These are phyloP conservation scores for Rhabdomys pumilio DNA, from an alignment of 2,797 vertebrate genomes.

Conservation along the genomic window DNA sequence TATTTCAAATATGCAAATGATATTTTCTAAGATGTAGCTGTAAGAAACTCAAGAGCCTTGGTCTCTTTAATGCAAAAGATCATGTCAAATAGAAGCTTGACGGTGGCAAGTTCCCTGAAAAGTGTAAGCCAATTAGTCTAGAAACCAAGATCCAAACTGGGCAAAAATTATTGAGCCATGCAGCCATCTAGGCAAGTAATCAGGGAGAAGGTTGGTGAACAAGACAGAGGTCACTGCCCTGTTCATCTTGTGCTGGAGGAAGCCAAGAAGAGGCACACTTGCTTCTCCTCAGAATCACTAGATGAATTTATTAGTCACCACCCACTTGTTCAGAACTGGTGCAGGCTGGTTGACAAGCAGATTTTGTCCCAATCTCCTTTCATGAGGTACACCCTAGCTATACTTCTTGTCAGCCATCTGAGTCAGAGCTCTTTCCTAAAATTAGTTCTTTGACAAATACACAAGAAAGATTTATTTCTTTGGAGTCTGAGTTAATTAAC, in stretches of 20 bases:
- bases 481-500: constrained; percentile 70
- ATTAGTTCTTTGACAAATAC: constrained; percentile 66
- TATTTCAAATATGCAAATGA: constrained; percentile 13
- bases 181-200: neutral
- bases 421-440: constrained; percentile 27
- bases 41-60: constrained; percentile 28
- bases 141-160: constrained; percentile 21
- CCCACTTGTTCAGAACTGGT: neutral
- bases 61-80: constrained; percentile 44
- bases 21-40: neutral
- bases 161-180: neutral
- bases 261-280: neutral
- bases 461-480: constrained; percentile 73
- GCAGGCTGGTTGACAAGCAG: neutral
- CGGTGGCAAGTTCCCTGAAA: neutral
- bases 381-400: neutral
- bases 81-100: constrained; percentile 57
- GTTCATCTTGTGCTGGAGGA: neutral
- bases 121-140: constrained; percentile 59
- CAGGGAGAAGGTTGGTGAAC: neutral
- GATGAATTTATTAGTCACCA: neutral
- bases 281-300: constrained; percentile 17
- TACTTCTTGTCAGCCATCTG: constrained; percentile 12
- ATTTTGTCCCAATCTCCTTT: neutral
- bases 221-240: neutral